Percentiles rank a stretch among this genome's conserved stretches.
These are phyloP conservation scores for Orthosia cruda DNA, from an alignment of 2,888 invertebrate species.

Conservation along the genomic window DNA sequence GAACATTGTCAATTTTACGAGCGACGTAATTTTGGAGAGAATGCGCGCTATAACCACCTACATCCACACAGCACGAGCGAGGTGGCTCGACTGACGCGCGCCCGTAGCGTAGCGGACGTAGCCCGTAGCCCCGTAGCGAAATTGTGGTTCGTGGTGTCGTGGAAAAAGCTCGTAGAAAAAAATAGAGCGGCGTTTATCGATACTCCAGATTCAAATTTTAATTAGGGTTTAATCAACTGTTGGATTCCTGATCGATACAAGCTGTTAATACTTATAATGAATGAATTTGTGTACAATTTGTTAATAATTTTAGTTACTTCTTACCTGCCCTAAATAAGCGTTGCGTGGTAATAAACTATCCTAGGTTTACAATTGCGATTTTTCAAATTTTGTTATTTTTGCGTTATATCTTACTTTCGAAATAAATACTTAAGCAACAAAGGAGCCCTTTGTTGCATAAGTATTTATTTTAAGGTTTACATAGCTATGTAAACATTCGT, in stretches of 20 bases:
- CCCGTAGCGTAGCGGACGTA: no score
- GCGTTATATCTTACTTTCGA: neutral
- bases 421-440: neutral
- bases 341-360: conserved; percentile 25
- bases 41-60: no score
- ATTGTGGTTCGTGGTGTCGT: no score
- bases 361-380: no score
- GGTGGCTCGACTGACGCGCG: no score
- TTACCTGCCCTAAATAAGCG: neutral
- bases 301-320: neutral
- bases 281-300: conserved; percentile 14
- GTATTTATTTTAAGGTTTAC: no score
- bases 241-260: conserved; percentile 45
- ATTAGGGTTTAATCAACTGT: conserved; percentile 65
- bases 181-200: conserved; percentile 70
- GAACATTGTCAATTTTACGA: no score
- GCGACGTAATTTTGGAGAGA: no score
- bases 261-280: conserved; percentile 31
- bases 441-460: no score
- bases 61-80: no score
- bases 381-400: neutral
- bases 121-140: no score
- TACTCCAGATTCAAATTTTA: conserved; percentile 74
- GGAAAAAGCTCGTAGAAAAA: conserved; percentile 43
- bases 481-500: no score